Evolutionary conservation across 2,888 invertebrate genomes (phyloP).

Genomic region (Empis stercorea): DNA sequence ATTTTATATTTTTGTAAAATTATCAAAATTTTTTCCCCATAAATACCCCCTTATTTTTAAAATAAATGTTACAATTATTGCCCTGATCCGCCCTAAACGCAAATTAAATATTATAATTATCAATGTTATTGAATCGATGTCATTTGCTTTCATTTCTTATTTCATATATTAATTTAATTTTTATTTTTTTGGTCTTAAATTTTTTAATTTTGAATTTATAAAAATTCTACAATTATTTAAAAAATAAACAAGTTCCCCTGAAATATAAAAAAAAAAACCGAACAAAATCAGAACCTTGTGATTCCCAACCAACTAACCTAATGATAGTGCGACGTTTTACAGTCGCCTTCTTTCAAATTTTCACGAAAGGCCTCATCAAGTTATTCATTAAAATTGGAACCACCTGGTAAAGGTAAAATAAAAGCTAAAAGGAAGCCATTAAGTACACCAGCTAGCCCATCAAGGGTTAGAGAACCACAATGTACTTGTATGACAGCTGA

Average conservation of each 20-base stretch:
- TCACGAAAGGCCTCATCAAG: constrained; percentile 94
- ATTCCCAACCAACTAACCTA: constrained; percentile 40
- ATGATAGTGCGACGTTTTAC: constrained; percentile 53
- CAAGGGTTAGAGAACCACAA: constrained; percentile 70
- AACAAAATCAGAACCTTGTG: constrained; percentile 38
- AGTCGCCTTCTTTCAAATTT: constrained; percentile 97
- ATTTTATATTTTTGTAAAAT: neutral
- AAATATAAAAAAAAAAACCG: constrained; percentile 27
- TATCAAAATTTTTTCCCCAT: neutral
- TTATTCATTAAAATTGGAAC: constrained; percentile 89
- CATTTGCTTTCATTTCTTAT: neutral
- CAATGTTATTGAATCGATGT: neutral
- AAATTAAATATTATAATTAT: neutral
- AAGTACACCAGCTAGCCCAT: constrained; percentile 89
- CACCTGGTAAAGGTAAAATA: constrained; percentile 73
- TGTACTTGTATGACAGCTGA: constrained; percentile 94
- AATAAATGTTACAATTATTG: neutral
- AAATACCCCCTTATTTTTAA: neutral
- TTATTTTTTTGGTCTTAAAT: neutral
- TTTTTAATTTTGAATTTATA: neutral
- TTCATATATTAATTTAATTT: neutral
- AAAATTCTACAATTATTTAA: neutral
- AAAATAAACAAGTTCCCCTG: constrained; percentile 7
- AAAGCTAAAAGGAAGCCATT: constrained; percentile 82
- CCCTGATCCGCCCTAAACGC: neutral